These are phyloP conservation scores for Dendrolimus pini DNA, from an alignment of 2,888 invertebrate genomes.

Conservation along the genomic window DNA sequence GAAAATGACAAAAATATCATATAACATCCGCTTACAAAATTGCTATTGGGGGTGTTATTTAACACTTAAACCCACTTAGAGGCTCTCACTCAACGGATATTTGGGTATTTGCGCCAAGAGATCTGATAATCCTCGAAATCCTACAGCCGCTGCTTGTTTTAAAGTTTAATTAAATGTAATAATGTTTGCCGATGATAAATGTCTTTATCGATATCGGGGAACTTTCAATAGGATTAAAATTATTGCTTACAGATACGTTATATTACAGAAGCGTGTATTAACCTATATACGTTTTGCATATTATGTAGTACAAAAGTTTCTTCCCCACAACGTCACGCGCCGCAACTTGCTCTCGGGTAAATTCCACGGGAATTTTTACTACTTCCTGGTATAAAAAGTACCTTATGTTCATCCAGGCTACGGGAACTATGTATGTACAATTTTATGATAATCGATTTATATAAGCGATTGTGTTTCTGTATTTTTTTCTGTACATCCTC, in stretches of 20 bases:
- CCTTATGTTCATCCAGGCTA: too few species aligned
- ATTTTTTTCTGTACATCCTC: too few species aligned
- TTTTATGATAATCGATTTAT: too few species aligned
- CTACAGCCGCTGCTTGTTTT: slow-evolving; percentile 35
- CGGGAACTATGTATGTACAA: too few species aligned
- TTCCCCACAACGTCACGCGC: too few species aligned
- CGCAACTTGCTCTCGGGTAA: too few species aligned
- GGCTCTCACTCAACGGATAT: slow-evolving; percentile 15
- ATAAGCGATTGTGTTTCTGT: too few species aligned
- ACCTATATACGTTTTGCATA: not conserved
- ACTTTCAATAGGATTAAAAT: slow-evolving; percentile 30
- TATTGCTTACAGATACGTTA: slow-evolving; percentile 17
- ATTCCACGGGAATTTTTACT: too few species aligned
- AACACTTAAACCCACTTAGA: slow-evolving; percentile 8
- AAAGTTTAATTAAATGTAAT: slow-evolving; percentile 46
- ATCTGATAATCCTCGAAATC: slow-evolving; percentile 26
- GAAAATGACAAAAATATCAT: not conserved
- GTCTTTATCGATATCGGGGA: slow-evolving; percentile 28
- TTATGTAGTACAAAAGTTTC: too few species aligned
- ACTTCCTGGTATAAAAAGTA: too few species aligned
- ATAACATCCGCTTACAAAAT: not conserved
- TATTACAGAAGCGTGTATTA: not conserved
- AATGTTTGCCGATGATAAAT: slow-evolving; percentile 39
- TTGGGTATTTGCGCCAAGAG: slow-evolving; percentile 24
- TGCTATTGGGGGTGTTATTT: slow-evolving; percentile 5